Percentiles rank a stretch among this genome's conserved stretches.
phyloP scores from a whole-genome alignment of 53 echinoderm and acorn worm genomes.

The Echinometra lucunter region DNA sequence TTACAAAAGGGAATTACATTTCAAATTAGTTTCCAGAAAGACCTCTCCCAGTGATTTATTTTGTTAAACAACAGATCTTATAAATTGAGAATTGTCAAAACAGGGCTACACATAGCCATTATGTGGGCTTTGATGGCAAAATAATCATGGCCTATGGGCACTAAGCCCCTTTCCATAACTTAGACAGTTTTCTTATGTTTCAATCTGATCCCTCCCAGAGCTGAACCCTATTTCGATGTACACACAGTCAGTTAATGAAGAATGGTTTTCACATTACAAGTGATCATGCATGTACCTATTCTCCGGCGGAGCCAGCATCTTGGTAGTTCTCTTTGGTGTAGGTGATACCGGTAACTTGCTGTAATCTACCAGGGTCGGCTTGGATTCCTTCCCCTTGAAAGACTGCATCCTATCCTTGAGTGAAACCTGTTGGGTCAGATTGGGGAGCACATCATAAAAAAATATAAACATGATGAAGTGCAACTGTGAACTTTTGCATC shows the following conservation, averaged over 20 bases:
- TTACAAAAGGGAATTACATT: too few species aligned
- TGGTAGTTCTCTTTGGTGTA: background rate
- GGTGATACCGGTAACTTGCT: slow-evolving; percentile 47
- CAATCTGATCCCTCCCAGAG: too few species aligned
- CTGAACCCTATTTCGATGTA: background rate
- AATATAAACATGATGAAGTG: background rate
- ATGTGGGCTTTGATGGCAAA: too few species aligned
- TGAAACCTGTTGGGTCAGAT: slow-evolving; percentile 13
- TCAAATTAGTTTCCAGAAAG: too few species aligned
- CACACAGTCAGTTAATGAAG: background rate
- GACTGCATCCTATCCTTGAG: slow-evolving; percentile 76
- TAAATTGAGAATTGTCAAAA: too few species aligned
- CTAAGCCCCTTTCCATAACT: too few species aligned
- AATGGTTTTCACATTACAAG: background rate
- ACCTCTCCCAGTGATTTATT: too few species aligned
- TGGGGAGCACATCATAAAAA: background rate
- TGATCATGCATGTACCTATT: background rate
- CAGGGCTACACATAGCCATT: too few species aligned
- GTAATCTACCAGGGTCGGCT: slow-evolving; percentile 57
- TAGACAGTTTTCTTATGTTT: too few species aligned
- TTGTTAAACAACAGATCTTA: too few species aligned
- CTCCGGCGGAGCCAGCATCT: background rate
- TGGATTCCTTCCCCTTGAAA: slow-evolving; percentile 73
- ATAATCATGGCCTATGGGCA: too few species aligned
- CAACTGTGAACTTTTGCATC: too few species aligned